Evolutionary conservation across 2,797 vertebrate species (phyloP), one percentile per base, ranked within the genome.

Genomic region (Astyanax mexicanus): DNA sequence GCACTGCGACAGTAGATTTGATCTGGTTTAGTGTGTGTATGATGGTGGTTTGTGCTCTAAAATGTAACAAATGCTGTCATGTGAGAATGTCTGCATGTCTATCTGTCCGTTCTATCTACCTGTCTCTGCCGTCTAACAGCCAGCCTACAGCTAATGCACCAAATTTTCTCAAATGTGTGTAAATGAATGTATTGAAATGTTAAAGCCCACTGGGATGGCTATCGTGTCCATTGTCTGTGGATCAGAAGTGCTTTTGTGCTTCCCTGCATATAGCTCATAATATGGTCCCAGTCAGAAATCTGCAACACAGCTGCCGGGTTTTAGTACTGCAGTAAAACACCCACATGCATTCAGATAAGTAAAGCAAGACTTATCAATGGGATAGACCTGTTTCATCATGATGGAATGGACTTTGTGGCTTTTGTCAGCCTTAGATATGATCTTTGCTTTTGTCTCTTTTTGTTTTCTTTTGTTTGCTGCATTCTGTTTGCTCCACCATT

Each of bases 1-100:
- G 71, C 57, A 88, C 89, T 91, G 88, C 91, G 91, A 92, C 91
- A 91, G 83, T 87, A 88, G 58, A 86, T 23, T n/a, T n/a, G n/a
- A n/a, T n/a, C 10, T 12, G 47, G 37, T 37, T 21, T 15, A 12
- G n/a, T 0, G 5, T 19, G n/a, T 49, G 25, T 25, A 49, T 23
- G 8, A 3, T n/a, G 17, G 13, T n/a, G 38, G 17, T 44, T 51
- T 72, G 32, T 71, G 61, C 25, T 4, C 17, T 0, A 19, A 12
- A 61, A n/a, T n/a, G n/a, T n/a, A n/a, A n/a, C n/a, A n/a, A n/a
- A n/a, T n/a, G n/a, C n/a, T n/a, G n/a, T n/a, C n/a, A n/a, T n/a
- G n/a, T n/a, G n/a, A n/a, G n/a, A n/a, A n/a, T n/a, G n/a, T n/a
- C n/a, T n/a, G n/a, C n/a, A n/a, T n/a, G n/a, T n/a, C n/a, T n/a